Evolutionary conservation across 2,888 invertebrate genomes (phyloP), one percentile per base, ranked within the genome.

Genomic region (Tenthredo notha): DNA sequence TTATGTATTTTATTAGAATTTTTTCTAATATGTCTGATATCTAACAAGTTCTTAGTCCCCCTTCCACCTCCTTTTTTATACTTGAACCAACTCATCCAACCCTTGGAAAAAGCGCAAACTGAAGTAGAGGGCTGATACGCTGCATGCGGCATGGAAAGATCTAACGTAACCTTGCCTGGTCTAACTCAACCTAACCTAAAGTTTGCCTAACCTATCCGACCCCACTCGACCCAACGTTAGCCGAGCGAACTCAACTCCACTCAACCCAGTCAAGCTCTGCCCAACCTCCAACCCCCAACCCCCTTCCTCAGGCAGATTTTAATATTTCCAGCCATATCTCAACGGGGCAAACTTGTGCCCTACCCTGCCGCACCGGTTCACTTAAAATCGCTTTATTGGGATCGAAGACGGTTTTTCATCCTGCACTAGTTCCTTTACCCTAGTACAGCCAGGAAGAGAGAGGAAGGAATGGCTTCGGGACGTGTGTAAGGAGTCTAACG

Each of bases 321-420:
- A 91, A 92, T 92, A 92, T 91, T 92, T 90, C 87, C 89, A 86
- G 88, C 90, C 91, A 91, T 92, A 91, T 92, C 89, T 92, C 92
- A 92, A 84, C 87, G 86, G 87, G 84, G 86, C 85, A 87, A 91
- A 90, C 88, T 91, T 90, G 89, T 33, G n/a, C 61, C 61, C 43
- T 61, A 10, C 33, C 25, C 47, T 9, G 37, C 82, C 84, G 85
- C 86, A 86, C 89, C 86, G 87, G 88, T 88, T 90, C 91, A 89
- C 90, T 91, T 91, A 90, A 91, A 91, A 91, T 90, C 90, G 91
- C 91, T 91, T 92, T 90, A 89, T 90, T 89, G 89, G 88, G 88
- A 89, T 90, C 90, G 89, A 88, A 89, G 87, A 88, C 87, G 89
- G 88, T 90, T 90, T 90, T 88, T 90, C 89, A 87, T 85, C 86